Conservation (phyloP, 2,113 vertebrate genomes). For the Toxotes jaculatrix region DNA sequence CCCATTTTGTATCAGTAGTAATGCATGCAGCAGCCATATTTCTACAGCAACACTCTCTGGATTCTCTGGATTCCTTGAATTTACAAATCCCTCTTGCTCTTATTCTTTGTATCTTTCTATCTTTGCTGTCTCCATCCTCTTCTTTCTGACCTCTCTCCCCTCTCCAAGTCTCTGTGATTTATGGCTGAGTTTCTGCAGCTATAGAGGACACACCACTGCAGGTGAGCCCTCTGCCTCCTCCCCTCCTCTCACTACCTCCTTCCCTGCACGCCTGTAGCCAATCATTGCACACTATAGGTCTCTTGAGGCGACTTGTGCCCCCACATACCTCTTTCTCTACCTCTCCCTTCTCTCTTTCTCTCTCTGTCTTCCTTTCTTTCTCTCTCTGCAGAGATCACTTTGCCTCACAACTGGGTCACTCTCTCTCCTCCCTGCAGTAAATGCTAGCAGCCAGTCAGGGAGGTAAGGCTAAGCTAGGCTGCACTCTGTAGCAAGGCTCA, state of each 20-base stretch:
- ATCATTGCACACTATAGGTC: conserved; percentile 57
- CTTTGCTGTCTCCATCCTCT: conserved; percentile 16
- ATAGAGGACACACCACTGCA: conserved; percentile 72
- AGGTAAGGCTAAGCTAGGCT: conserved; percentile 32
- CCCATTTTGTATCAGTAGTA: conserved; percentile 6
- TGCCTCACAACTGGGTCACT: conserved; percentile 84
- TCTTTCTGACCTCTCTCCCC: conserved; percentile 27
- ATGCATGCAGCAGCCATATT: conserved; percentile 22
- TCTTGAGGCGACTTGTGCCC: conserved; percentile 59
- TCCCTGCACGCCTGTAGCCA: conserved; percentile 58
- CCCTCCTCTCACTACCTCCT: conserved; percentile 30
- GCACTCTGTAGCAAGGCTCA: conserved; percentile 37
- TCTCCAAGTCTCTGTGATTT: conserved; percentile 59
- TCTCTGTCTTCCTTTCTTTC: conserved; percentile 11
- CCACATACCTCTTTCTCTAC: conserved; percentile 55
- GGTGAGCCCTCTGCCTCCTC: conserved; percentile 59
- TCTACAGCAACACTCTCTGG: neutral
- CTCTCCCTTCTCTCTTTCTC: conserved; percentile 25
- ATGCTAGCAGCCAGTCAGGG: conserved; percentile 54
- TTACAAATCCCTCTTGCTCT: conserved; percentile 25
- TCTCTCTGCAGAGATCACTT: conserved; percentile 66
- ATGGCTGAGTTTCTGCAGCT: conserved; percentile 51
- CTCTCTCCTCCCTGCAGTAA: conserved; percentile 68
- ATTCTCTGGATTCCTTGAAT: conserved; percentile 24
- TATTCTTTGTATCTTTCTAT: neutral